These are phyloP conservation scores for Tridacna crocea DNA, from an alignment of 2,888 invertebrate genomes.

Conservation along the genomic window DNA sequence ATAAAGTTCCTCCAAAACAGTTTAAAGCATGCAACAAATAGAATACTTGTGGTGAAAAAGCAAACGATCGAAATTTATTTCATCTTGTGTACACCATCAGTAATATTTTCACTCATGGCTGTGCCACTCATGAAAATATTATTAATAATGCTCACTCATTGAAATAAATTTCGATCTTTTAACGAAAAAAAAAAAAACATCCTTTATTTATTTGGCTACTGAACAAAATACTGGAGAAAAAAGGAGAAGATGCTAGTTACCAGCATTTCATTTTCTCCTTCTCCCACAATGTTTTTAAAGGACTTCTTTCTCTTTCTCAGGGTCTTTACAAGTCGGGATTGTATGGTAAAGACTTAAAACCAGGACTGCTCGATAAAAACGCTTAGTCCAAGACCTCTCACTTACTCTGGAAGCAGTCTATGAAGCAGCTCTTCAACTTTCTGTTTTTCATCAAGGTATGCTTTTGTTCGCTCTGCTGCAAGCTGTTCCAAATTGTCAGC, in stretches of 20 bases:
- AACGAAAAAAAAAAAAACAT: no score
- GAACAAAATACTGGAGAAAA: background rate
- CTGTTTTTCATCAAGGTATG: constrained; percentile 96
- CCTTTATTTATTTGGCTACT: no score
- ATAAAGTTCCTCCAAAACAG: no score
- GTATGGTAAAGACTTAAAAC: background rate
- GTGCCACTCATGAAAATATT: no score
- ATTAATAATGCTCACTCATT: no score
- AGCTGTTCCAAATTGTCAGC: constrained; percentile 96
- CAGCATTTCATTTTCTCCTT: background rate
- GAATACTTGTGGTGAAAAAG: no score
- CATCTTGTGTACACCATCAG: no score
- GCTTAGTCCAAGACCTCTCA: background rate
- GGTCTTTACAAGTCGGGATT: background rate
- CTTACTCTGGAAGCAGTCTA: constrained; percentile 78
- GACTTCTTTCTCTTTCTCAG: background rate
- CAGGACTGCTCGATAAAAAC: background rate
- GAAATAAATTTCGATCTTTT: no score
- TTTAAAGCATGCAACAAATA: no score
- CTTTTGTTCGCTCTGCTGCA: constrained; percentile 96
- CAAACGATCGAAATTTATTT: no score
- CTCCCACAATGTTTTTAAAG: background rate
- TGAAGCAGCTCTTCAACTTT: constrained; percentile 94
- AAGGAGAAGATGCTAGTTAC: background rate
- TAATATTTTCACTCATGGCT: no score